Evolutionary conservation across 1,140 invertebrate species (phyloP).

Genomic region (Drosophila cardini): DNA sequence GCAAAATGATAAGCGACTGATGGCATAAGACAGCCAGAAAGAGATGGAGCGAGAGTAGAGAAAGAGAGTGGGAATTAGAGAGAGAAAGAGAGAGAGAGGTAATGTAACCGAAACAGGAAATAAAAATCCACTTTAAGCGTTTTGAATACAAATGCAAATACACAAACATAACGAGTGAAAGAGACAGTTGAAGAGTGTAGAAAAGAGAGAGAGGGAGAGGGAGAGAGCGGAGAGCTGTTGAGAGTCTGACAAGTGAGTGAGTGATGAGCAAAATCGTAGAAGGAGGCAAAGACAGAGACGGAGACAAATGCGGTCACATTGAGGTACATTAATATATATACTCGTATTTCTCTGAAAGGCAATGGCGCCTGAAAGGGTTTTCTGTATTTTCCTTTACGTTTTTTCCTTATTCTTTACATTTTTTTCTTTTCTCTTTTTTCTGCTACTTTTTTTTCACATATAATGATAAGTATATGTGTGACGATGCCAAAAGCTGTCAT

Average conservation of each 20-base stretch:
- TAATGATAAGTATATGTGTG: conserved; percentile 41
- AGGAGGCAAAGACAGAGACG: conserved; percentile 10
- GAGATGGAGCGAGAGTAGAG: conserved; percentile 28
- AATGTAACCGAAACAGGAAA: conserved; percentile 74
- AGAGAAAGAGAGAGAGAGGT: neutral
- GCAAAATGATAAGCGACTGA: conserved; percentile 20
- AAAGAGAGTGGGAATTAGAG: no score
- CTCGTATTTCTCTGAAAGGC: conserved; percentile 55
- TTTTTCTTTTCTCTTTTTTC: conserved; percentile 7
- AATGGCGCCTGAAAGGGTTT: conserved; percentile 50
- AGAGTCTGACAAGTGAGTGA: conserved; percentile 64
- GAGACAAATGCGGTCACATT: conserved; percentile 74
- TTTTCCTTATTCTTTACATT: no score
- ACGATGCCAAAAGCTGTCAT: conserved; percentile 50
- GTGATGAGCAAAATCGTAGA: conserved; percentile 52
- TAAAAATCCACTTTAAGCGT: conserved; percentile 81
- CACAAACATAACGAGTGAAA: conserved; percentile 7
- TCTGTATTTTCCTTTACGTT: conserved; percentile 23
- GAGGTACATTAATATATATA: conserved; percentile 76
- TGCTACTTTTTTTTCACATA: conserved; percentile 56
- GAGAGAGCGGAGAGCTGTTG: conserved; percentile 32
- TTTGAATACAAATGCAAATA: conserved; percentile 82
- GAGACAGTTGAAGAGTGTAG: conserved; percentile 1
- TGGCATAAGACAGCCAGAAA: neutral
- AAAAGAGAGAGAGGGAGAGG: conserved; percentile 2